Evolutionary conservation across 1,140 invertebrate genomes (phyloP).

Genomic region (Hesperophylax magnus): DNA sequence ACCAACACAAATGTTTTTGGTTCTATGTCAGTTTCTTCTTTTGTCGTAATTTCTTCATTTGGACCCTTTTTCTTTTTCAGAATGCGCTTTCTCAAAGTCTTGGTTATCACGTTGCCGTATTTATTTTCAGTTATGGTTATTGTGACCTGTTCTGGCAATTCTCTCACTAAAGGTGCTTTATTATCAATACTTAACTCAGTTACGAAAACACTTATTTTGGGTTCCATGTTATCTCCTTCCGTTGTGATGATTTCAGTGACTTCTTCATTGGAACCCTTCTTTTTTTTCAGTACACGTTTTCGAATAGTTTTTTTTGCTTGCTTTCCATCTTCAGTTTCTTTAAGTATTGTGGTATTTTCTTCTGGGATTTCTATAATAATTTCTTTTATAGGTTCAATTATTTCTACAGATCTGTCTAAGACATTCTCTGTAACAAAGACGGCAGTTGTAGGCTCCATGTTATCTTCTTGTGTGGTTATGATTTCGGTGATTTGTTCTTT

Average conservation of each 20-base stretch:
- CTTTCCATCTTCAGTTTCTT: neutral
- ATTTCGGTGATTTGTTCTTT: slow-evolving; percentile 12
- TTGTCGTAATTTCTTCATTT: slow-evolving; percentile 63
- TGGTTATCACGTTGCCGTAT: slow-evolving; percentile 56
- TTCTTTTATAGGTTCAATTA: neutral
- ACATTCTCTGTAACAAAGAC: neutral
- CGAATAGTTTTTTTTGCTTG: neutral
- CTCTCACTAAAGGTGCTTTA: neutral
- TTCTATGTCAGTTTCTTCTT: slow-evolving; percentile 63
- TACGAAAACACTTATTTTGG: neutral
- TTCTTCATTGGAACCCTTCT: neutral
- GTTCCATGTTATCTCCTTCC: neutral
- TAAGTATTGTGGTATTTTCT: neutral
- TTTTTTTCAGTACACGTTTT: slow-evolving; percentile 4
- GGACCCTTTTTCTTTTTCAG: slow-evolving; percentile 61
- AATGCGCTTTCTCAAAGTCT: slow-evolving; percentile 52
- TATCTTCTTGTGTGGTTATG: neutral
- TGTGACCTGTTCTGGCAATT: slow-evolving; percentile 57
- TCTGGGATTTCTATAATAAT: neutral
- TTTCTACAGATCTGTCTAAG: no score
- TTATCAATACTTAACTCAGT: neutral
- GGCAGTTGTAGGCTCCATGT: neutral
- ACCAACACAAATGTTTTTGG: slow-evolving; percentile 36
- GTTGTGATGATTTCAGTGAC: slow-evolving; percentile 1
- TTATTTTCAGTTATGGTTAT: slow-evolving; percentile 63